phyloP scores from a whole-genome alignment of 1,140 invertebrate species.

The Tetramorium alpestre region DNA sequence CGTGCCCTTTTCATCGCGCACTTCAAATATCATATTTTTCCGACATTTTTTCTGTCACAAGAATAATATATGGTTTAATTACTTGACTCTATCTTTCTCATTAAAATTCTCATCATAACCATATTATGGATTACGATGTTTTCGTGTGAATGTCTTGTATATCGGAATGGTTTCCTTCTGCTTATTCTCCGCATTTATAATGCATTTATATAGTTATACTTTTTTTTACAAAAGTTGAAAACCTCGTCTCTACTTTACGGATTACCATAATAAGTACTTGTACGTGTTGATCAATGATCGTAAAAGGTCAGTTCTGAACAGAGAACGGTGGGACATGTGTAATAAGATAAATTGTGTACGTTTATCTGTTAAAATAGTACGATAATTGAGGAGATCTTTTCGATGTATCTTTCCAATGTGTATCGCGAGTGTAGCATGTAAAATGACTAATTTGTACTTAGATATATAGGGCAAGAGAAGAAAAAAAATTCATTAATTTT shows the following conservation, averaged over 20 bases:
- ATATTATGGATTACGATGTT: not conserved
- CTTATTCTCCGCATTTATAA: not conserved
- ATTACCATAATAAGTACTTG: not conserved
- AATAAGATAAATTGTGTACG: not conserved
- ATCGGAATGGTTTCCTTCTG: not conserved
- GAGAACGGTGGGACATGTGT: not conserved
- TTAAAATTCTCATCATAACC: not conserved
- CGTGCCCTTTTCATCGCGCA: slow-evolving; percentile 85
- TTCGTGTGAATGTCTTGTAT: not conserved
- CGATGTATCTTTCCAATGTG: not conserved
- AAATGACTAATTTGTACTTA: not conserved
- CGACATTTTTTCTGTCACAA: slow-evolving; percentile 84
- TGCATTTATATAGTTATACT: too few relatives aligned
- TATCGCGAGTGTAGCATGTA: not conserved
- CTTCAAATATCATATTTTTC: slow-evolving; percentile 85
- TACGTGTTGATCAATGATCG: not conserved
- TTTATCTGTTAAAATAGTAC: not conserved
- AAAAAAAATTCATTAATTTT: not conserved
- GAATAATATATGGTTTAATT: slow-evolving; percentile 29
- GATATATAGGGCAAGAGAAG: not conserved
- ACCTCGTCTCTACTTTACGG: not conserved
- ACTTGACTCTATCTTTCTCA: not conserved
- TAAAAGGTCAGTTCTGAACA: not conserved
- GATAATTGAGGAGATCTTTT: not conserved
- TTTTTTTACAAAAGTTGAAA: too few relatives aligned